phyloP scores from a whole-genome alignment of 2,888 invertebrate species.

The Agriotes lineatus region DNA sequence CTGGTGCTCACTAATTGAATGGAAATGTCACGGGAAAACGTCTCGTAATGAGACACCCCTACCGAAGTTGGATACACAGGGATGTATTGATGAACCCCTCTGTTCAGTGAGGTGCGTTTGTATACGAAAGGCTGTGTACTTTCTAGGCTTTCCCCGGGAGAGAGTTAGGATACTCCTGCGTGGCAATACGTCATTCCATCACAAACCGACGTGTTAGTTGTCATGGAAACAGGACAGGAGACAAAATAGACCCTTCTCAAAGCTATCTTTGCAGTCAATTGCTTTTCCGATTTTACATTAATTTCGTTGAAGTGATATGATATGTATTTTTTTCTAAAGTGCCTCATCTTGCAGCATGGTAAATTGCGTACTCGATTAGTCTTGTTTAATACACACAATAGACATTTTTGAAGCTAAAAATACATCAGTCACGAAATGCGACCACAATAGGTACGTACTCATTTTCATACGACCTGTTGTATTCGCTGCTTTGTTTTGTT shows the following conservation, averaged over 20 bases:
- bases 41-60: neutral
- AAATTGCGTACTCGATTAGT: no score
- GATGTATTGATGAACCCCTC: conserved; percentile 19
- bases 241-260: conserved; percentile 32
- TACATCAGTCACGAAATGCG: no score
- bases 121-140: conserved; percentile 19
- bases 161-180: conserved; percentile 21
- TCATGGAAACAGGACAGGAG: conserved; percentile 27
- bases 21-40: conserved; percentile 5
- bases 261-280: conserved; percentile 27
- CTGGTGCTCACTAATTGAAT: conserved; percentile 1
- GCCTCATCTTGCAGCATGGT: no score
- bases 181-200: conserved; percentile 36
- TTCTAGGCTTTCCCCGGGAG: conserved; percentile 19
- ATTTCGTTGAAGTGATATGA: conserved; percentile 1
- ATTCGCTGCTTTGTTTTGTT: no score
- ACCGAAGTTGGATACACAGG: neutral
- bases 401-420: no score
- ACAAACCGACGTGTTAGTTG: conserved; percentile 35
- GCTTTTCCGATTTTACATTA: conserved; percentile 21
- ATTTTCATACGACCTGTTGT: no score
- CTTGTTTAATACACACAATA: no score
- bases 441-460: no score
- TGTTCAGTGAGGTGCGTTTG: conserved; percentile 25
- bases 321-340: no score